phyloP scores from a whole-genome alignment of 2,113 vertebrate genomes.

The Mastomys natalensis region DNA sequence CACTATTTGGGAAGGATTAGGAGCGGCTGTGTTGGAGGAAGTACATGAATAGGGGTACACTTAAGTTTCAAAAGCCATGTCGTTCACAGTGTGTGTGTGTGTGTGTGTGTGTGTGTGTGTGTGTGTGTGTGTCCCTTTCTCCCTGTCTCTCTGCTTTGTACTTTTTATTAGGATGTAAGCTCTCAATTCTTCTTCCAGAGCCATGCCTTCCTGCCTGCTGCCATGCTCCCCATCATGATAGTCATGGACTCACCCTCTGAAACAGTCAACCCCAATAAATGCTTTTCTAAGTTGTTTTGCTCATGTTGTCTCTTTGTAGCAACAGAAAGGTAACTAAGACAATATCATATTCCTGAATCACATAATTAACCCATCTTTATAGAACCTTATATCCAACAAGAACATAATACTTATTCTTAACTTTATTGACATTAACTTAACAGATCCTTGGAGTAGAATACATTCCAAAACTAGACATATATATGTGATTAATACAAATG shows the following conservation, averaged over 20 bases:
- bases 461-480: not conserved
- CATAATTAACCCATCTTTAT: not conserved
- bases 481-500: not conserved
- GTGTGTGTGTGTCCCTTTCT: not conserved
- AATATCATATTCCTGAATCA: not conserved
- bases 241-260: not conserved
- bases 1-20: not conserved
- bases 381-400: not conserved
- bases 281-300: not conserved
- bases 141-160: not conserved
- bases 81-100: not conserved
- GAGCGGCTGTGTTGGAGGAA: not conserved
- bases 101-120: not conserved
- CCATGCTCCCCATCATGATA: not conserved
- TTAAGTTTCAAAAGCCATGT: not conserved
- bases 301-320: not conserved
- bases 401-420: not conserved
- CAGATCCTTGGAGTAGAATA: not conserved
- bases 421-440: not conserved
- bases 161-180: not conserved
- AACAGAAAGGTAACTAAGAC: not conserved
- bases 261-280: not conserved
- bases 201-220: not conserved
- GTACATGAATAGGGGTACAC: not conserved
- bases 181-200: not conserved